Evolutionary conservation across 2,888 invertebrate genomes (phyloP).

Genomic region (Epirrita christyi): DNA sequence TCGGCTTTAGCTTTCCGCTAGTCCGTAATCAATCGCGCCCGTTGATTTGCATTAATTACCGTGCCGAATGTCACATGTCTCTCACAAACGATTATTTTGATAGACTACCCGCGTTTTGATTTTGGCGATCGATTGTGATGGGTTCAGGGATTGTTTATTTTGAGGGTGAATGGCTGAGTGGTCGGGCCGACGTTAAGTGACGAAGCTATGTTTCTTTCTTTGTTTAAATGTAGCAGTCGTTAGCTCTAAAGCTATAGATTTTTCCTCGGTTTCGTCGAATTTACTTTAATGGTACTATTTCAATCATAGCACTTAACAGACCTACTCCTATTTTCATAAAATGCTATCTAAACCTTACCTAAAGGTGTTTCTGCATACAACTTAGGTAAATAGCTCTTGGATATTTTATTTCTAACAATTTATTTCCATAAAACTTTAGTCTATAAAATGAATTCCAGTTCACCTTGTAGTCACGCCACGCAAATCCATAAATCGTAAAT

Average conservation of each 20-base stretch:
- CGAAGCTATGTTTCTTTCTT: slow-evolving; percentile 12
- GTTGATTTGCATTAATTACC: slow-evolving; percentile 83
- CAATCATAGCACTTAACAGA: no score
- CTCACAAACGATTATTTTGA: slow-evolving; percentile 71
- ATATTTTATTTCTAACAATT: slow-evolving; percentile 9
- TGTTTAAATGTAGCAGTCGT: slow-evolving; percentile 2
- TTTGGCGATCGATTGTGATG: slow-evolving; percentile 20
- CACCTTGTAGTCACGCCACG: slow-evolving; percentile 16
- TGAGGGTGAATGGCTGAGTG: slow-evolving; percentile 14
- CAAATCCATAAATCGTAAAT: slow-evolving; percentile 28
- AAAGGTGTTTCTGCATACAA: background rate
- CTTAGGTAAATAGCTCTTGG: background rate
- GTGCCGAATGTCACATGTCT: slow-evolving; percentile 73
- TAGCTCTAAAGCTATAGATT: background rate
- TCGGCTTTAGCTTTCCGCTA: slow-evolving; percentile 80
- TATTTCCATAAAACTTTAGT: slow-evolving; percentile 14
- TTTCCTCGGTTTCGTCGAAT: background rate
- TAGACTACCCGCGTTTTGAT: slow-evolving; percentile 54
- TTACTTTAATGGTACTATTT: no score
- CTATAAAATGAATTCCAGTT: slow-evolving; percentile 20
- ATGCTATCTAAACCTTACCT: no score
- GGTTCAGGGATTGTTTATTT: slow-evolving; percentile 22
- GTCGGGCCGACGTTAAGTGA: slow-evolving; percentile 9
- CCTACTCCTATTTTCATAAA: no score
- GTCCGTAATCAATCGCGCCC: slow-evolving; percentile 55